phyloP scores from a whole-genome alignment of 2,113 vertebrate genomes.

The Malaclemys terrapin region DNA sequence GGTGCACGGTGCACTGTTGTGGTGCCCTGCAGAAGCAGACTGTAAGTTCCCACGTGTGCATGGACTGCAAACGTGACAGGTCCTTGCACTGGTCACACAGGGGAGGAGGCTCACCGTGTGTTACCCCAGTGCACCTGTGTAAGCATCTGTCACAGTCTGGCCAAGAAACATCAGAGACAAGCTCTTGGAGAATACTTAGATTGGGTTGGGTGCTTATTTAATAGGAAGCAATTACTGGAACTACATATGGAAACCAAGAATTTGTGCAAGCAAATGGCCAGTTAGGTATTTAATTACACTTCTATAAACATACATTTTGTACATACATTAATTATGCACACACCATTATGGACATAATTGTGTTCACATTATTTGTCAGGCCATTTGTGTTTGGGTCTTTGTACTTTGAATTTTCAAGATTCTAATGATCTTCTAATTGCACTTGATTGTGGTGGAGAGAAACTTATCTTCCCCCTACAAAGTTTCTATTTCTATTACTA shows the following conservation, averaged over 20 bases:
- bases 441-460: not conserved
- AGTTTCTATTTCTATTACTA: not conserved
- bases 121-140: not conserved
- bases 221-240: slow-evolving; percentile 58
- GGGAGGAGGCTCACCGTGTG: not conserved
- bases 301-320: slow-evolving; percentile 7
- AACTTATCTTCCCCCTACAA: not conserved
- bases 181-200: slow-evolving; percentile 53
- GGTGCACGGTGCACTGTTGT: not conserved
- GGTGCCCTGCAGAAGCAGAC: not conserved
- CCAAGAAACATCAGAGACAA: slow-evolving; percentile 27
- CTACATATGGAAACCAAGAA: not conserved
- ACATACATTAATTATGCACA: not conserved
- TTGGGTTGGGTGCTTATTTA: slow-evolving; percentile 69
- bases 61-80: not conserved
- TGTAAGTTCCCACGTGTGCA: accelerated
- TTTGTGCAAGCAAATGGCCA: slow-evolving; percentile 24
- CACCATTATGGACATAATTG: not conserved
- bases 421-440: not conserved
- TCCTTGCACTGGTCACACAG: slow-evolving; percentile 16
- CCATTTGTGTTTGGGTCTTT: not conserved
- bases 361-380: not conserved
- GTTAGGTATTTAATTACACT: not conserved
- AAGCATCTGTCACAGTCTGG: slow-evolving; percentile 55
- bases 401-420: not conserved